Base-by-base conservation (phyloP, 2,797 vertebrate genomes). In the Phataginus tricuspis region DNA sequence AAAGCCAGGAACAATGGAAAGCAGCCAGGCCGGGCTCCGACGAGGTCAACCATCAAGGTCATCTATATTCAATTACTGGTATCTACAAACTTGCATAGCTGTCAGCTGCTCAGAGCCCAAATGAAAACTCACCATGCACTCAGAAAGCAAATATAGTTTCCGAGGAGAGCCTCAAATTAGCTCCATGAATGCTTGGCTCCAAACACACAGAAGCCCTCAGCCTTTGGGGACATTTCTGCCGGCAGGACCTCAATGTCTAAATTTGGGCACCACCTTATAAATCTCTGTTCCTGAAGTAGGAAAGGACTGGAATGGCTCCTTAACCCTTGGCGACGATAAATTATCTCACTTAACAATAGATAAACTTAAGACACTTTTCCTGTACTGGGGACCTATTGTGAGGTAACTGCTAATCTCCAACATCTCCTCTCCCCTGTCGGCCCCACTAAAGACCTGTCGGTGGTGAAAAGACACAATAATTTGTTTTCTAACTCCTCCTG, bases 301-400 rank as follows among this genome's bases (percentile, higher is more conserved):
- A 98, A 98, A 96, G 97, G 97, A 93, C 97, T 97, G 98, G 98
- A 97, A 98, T 98, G 99, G 98, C 98, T 99, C 99, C 98, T 97
- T 99, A 99, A 99, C 99, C 99, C 98, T 98, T 97, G 57, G 98
- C 96, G 98, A 99, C 99, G 98, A 99, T 99, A 99, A 99, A 99
- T 99, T 99, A 99, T 99, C 99, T 98, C 98, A 98, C 98, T 99
- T 99, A 99, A 99, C 99, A 99, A 99, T 99, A 99, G 98, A 98
- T 98, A 98, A 98, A 98, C 98, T 98, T 97, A 93, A 96, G 98
- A 97, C 98, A 98, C 99, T 98, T 99, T 99, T 99, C 99, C 99
- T 99, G 99, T 98, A 96, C 98, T 97, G 97, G 90, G 98, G 98
- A 96, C 98, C 99, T 97, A 99, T 99, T 99, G 99, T 99, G 99